Base-by-base conservation (phyloP, 2,888 invertebrate species). In the Aporophyla nigra region DNA sequence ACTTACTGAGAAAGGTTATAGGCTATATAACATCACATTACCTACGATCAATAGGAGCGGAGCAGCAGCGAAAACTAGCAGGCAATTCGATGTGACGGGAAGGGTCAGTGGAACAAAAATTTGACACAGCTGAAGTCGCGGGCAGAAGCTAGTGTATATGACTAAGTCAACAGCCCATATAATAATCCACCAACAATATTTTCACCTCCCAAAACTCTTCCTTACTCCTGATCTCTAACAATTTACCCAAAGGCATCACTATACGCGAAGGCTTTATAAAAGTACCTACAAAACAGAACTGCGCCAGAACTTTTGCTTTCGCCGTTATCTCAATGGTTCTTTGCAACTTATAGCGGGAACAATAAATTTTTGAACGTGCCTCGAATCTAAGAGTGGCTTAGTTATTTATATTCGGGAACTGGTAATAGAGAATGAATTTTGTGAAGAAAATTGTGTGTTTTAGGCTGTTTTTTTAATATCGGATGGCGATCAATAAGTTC, bases 311-410 rank as follows among this genome's bases (percentile, higher is more conserved):
- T 87, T 87, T 85, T 71, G 63, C 84, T 82, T 78, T 80, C 51
- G 3, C 51, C 67, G 71, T 80, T 87, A 87, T 87, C 87, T 81
- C 62, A 81, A 87, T 69, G 74, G 84, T 77, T 85, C 86, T 88
- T 81, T 82, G 70, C 78, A 88, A 90, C 84, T 90, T 90, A 86
- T 85, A 86, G 74, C 66, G 68, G 77, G 78, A 80, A 84, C 86
- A 90, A 87, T 89, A 88, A 88, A 89, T 90, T 87, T 87, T 79
- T 84, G 86, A 51, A 89, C 89, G 88, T 87, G 84, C 82, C 65
- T 70, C 71, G 90, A 88, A 90, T 90, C 83, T 75, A 65, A 78
- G 74, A 80, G 16, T 5, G 66, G 49, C 27, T 71, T 21, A 59
- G 81, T 82, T 86, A 87, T 87, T 87, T 87, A 87, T 87, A 74